Percentiles rank a stretch among this genome's conserved stretches.
phyloP scores from a whole-genome alignment of 2,113 vertebrate species.

The Fregata magnificens region DNA sequence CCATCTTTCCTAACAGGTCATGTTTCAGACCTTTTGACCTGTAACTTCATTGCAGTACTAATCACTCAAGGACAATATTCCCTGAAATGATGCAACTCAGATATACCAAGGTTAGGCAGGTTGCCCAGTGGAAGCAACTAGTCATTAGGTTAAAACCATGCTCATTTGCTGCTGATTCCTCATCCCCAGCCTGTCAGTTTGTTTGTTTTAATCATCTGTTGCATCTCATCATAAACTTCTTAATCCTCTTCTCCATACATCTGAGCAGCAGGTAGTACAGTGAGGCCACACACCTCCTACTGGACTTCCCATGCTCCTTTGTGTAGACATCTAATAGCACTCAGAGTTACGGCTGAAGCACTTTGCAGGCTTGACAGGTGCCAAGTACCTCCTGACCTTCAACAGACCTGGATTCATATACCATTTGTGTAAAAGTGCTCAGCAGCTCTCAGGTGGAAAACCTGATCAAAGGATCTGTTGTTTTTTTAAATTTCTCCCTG shows the following conservation, averaged over 20 bases:
- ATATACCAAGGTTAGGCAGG: neutral
- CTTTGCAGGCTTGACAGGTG: neutral
- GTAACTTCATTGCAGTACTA: neutral
- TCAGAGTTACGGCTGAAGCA: neutral
- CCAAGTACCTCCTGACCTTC: neutral
- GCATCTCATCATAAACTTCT: neutral
- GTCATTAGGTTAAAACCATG: neutral
- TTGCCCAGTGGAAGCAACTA: neutral
- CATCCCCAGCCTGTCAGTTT: neutral
- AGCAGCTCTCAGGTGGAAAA: neutral
- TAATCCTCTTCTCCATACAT: neutral
- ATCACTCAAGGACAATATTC: neutral
- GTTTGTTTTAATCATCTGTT: neutral
- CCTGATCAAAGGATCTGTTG: neutral
- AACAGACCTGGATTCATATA: neutral
- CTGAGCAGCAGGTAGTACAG: neutral
- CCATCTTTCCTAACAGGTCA: neutral
- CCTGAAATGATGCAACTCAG: neutral
- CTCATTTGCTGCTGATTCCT: neutral
- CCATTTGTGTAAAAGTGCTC: neutral
- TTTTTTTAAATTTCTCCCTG: neutral
- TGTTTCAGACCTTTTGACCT: constrained; percentile 18
- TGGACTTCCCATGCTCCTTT: neutral
- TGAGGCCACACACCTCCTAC: neutral
- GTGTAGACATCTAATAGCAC: neutral